Evolutionary conservation across 2,113 vertebrate genomes (phyloP), one percentile per base, ranked within the genome.

Genomic region (Trichechus manatus): DNA sequence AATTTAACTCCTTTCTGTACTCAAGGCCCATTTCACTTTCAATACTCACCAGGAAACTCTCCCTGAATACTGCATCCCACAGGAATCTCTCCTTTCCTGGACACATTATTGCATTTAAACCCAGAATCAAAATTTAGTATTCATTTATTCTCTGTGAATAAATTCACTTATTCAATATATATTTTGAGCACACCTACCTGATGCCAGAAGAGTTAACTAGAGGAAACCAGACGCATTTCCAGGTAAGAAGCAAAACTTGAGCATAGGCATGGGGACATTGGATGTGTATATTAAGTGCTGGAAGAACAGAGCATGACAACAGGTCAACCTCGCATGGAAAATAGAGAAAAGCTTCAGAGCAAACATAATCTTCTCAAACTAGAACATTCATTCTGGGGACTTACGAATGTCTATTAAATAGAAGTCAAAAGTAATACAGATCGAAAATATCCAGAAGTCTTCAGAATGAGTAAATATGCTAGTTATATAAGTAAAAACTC

Each of bases 201-300:
- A 72, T 36, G n/a, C 33, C n/a, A 36, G 15, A 72, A 39, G 15
- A 72, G 70, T 72, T 72, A 72, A 36, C 70, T 20, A 20, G 22
- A n/a, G 31, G 15, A 85, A 70, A 31, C 5, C 53, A 42, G 29
- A 42, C n/a, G 3, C 19, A 63, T 82, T 42, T 7, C 6, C 11
- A 42, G 50, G 9, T 20, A 74, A 44, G n/a, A 15, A 6, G 2
- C 47, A 31, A 15, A 11, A 0, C 5, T 39, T 2, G 6, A 88
- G 10, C 44, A 85, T 39, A n/a, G 27, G 29, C 9, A 2, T 42
- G n/a, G 19, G 7, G 2, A 29, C 0, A 0, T 0, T 39, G 6
- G 29, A 2, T 66, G 1, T 5, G 1, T 25, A 11, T 4, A 0
- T 15, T 15, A 25, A 8, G 31, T 19, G 19, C 6, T 33, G 11